Percentiles rank a stretch among this genome's conserved stretches.
These are phyloP conservation scores for Prionace glauca DNA, from an alignment of 2,797 vertebrate genomes.

Conservation along the genomic window DNA sequence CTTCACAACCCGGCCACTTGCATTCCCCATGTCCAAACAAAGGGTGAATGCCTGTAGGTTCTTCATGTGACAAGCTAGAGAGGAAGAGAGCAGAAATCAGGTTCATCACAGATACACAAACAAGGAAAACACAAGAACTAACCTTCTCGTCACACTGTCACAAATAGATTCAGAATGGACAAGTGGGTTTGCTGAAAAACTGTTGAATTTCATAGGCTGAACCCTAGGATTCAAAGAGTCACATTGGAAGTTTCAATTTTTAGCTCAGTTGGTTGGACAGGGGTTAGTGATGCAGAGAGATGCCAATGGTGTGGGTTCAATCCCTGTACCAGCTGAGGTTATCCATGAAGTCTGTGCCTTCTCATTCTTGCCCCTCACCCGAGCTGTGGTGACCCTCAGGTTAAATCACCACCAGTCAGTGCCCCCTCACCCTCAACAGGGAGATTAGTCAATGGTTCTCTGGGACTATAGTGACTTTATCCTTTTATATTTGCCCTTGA, in stretches of 20 bases:
- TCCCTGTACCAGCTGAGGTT: too few species aligned
- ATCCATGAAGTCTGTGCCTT: too few species aligned
- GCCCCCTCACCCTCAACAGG: too few species aligned
- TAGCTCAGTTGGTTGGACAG: too few species aligned
- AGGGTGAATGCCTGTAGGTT: constrained; percentile 81
- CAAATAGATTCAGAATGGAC: background rate
- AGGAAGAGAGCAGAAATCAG: background rate
- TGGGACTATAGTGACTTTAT: too few species aligned
- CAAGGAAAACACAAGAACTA: background rate
- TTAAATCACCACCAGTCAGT: too few species aligned
- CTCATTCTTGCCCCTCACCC: too few species aligned
- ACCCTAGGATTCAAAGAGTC: background rate
- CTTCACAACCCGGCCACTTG: constrained; percentile 98
- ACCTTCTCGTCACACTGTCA: background rate
- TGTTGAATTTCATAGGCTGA: background rate
- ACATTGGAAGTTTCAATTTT: background rate
- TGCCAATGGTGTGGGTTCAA: too few species aligned
- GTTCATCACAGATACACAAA: background rate
- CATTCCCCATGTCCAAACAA: constrained; percentile 96
- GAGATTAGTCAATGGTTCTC: too few species aligned
- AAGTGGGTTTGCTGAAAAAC: background rate
- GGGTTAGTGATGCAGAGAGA: too few species aligned
- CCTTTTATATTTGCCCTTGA: too few species aligned
- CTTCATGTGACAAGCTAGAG: constrained; percentile 76
- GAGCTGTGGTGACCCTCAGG: too few species aligned